These are phyloP conservation scores for Cremastobaeus sp. DNA, from an alignment of 2,888 invertebrate genomes.

Conservation along the genomic window DNA sequence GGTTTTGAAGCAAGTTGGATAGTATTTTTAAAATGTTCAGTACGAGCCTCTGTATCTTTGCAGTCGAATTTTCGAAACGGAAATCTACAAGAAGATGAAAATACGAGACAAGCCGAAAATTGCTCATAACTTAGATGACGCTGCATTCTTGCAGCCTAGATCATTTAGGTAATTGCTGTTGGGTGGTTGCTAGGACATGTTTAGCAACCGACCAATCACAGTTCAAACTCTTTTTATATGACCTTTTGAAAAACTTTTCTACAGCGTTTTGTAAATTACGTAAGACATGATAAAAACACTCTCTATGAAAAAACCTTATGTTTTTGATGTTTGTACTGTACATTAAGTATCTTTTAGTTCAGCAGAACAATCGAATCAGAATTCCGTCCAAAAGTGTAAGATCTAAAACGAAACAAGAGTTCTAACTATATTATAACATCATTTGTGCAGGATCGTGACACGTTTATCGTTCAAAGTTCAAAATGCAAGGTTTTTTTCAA, in stretches of 20 bases:
- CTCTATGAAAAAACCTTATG: not conserved
- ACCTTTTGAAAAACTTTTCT: too few species aligned
- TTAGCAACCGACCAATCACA: not conserved
- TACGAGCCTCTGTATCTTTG: too few species aligned
- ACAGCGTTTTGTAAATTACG: too few species aligned
- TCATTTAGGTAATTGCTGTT: conserved; percentile 26
- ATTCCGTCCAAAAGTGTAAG: conserved; percentile 58
- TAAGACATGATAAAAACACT: not conserved
- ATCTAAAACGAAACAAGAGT: conserved; percentile 20
- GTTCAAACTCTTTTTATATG: too few species aligned
- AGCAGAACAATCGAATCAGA: conserved; percentile 48
- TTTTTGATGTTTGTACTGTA: too few species aligned
- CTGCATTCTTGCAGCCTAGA: conserved; percentile 16
- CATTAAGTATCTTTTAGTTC: too few species aligned
- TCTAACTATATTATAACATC: not conserved
- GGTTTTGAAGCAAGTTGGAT: too few species aligned
- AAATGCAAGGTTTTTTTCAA: too few species aligned
- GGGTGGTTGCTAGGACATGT: conserved; percentile 1
- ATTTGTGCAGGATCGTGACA: conserved; percentile 36
- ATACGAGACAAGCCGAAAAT: conserved; percentile 7
- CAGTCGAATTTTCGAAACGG: too few species aligned
- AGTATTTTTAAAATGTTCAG: too few species aligned
- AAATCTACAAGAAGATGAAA: not conserved
- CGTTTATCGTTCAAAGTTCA: too few species aligned
- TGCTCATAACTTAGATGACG: conserved; percentile 35